phyloP scores from a whole-genome alignment of 2,113 vertebrate genomes.

The Emydura subglobosa region DNA sequence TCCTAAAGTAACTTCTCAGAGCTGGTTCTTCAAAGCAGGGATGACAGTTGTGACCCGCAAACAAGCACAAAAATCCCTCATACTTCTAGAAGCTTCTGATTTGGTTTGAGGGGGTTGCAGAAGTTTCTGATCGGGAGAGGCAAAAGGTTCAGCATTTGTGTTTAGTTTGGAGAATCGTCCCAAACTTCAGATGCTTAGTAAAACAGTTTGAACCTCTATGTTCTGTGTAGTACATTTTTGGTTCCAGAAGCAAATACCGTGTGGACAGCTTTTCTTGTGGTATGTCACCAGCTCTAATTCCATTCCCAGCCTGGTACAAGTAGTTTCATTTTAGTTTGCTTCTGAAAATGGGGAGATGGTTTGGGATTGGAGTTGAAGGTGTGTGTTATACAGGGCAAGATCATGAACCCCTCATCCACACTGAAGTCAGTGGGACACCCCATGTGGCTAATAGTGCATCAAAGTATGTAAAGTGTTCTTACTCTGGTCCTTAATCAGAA shows the following conservation, averaged over 20 bases:
- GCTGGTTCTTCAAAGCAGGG: not conserved
- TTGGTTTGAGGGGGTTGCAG: not conserved
- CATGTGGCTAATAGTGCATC: accelerated
- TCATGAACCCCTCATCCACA: not conserved
- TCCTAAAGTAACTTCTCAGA: not conserved
- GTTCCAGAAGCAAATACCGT: not conserved
- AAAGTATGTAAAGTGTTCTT: accelerated
- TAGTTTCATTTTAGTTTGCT: not conserved
- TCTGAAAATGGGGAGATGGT: not conserved
- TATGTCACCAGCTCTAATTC: not conserved
- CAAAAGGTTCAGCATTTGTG: not conserved
- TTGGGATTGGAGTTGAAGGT: not conserved
- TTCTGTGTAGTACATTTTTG: not conserved
- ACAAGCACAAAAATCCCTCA: not conserved
- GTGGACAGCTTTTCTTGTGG: not conserved
- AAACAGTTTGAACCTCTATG: not conserved
- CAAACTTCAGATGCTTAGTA: not conserved
- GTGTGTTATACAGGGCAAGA: not conserved
- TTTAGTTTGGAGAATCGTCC: not conserved
- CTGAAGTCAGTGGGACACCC: not conserved
- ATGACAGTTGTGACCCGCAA: not conserved
- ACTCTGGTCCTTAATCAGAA: not conserved
- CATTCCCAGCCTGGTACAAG: not conserved
- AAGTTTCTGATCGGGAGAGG: not conserved
- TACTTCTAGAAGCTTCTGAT: not conserved